These are phyloP conservation scores for Nomia melanderi DNA, from an alignment of 1,140 invertebrate genomes.

Conservation along the genomic window DNA sequence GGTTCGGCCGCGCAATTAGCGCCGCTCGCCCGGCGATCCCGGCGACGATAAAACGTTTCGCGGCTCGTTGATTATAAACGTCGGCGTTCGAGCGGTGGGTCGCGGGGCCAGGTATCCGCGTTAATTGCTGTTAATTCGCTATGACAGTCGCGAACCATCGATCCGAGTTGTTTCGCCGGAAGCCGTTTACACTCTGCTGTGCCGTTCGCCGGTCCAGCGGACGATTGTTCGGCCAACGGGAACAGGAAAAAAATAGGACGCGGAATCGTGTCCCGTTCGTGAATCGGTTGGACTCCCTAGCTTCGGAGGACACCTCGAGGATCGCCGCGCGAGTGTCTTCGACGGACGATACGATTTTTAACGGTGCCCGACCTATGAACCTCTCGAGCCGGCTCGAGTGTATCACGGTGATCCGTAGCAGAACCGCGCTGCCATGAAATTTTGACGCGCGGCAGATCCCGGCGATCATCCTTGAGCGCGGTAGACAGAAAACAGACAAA, in stretches of 20 bases:
- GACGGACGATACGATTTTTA: slow-evolving; percentile 34
- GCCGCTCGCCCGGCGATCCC: no score
- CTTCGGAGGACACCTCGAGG: no score
- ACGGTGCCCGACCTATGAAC: slow-evolving; percentile 29
- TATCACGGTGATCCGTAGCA: slow-evolving; percentile 58
- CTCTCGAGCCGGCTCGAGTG: slow-evolving; percentile 44
- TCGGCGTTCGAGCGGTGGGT: neutral
- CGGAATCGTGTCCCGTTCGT: neutral
- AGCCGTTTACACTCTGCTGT: slow-evolving; percentile 23
- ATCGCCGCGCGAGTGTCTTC: no score
- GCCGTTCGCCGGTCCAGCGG: slow-evolving; percentile 3
- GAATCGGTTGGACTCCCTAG: slow-evolving; percentile 17
- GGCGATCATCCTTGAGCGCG: neutral
- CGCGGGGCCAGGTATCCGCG: slow-evolving; percentile 3
- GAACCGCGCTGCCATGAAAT: slow-evolving; percentile 30
- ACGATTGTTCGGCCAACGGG: neutral
- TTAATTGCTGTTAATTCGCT: slow-evolving; percentile 55
- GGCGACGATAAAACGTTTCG: neutral
- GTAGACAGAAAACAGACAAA: neutral
- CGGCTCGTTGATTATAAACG: neutral
- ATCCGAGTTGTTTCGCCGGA: slow-evolving; percentile 14
- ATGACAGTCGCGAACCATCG: slow-evolving; percentile 33
- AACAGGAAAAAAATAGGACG: slow-evolving; percentile 4
- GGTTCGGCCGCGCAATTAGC: no score
- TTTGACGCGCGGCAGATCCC: slow-evolving; percentile 17